Percentiles rank a stretch among this genome's conserved stretches.
These are phyloP conservation scores for Mythimna loreyi DNA, from an alignment of 2,888 invertebrate species.

Conservation along the genomic window DNA sequence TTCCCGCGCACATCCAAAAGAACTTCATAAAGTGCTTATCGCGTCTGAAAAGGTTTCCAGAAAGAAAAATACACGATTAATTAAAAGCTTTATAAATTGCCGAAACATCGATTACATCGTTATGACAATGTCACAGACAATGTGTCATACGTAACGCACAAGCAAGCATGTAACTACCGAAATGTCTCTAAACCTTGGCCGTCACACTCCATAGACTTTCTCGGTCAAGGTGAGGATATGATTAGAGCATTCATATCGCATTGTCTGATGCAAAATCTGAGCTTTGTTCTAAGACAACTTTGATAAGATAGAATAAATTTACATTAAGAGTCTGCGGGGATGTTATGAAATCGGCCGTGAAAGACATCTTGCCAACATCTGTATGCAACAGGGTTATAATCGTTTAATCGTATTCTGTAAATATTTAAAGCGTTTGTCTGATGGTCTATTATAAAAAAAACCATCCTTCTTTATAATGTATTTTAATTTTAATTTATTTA, in stretches of 20 bases:
- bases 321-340: background rate
- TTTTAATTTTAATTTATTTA: too few species aligned
- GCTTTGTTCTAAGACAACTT: conserved; percentile 11
- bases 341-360: conserved; percentile 12
- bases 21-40: too few species aligned
- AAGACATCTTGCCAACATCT: background rate
- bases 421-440: too few species aligned
- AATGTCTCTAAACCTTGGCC: conserved; percentile 42
- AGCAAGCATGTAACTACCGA: conserved; percentile 34
- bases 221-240: conserved; percentile 41
- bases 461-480: too few species aligned
- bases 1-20: too few species aligned
- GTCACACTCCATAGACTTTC: conserved; percentile 42
- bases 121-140: conserved; percentile 21
- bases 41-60: background rate
- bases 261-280: conserved; percentile 20
- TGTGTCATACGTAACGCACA: conserved; percentile 6
- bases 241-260: conserved; percentile 21
- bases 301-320: conserved; percentile 14
- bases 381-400: background rate
- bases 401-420: background rate
- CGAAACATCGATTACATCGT: conserved; percentile 18
- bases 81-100: conserved; percentile 3
- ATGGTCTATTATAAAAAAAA: too few species aligned
- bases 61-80: too few species aligned